Base-by-base conservation (phyloP, 2,113 vertebrate genomes). In the Trematocara zebra region DNA sequence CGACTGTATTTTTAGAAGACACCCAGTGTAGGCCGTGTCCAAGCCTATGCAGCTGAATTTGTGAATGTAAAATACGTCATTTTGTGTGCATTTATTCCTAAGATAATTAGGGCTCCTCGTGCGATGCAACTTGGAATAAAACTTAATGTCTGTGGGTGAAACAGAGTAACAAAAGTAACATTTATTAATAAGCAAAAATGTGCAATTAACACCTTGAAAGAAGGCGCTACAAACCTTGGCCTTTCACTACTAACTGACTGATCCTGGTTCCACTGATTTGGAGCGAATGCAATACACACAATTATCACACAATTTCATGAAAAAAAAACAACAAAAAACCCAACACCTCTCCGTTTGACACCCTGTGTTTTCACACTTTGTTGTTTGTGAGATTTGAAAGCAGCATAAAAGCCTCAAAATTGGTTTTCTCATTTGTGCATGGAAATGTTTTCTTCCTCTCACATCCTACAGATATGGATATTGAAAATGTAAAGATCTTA, bases 341-440 rank as follows among this genome's bases (percentile, higher is more conserved):
- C 85, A 87, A 92, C 94, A 94, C 94, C 86, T 93, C 88, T 88
- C 52, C 7, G 8, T 85, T 93, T 85, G 51, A 92, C 95, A 91
- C 94, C 88, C 87, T 89, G 93, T 42, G 78, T 84, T 93, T 94
- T 95, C 93, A 92, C 95, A 95, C 95, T 91, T 84, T 37, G 44
- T 31, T 80, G 67, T 54, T 53, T 74, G 76, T 81, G 82, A 84
- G 72, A 90, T 81, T 79, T 83, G 51, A 88, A 86, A 90, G 83
- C 69, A 90, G 37, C 84, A 85, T 53, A 88, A 87, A 92, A 59
- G 57, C 42, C 81, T 88, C 85, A 87, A 82, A 78, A 78, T 84
- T 87, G 67, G 6, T 35, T 83, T 67, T 85, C 15, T 81, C 42
- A 28, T 56, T 31, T 59, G 74, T 57, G 59, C 31, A 18, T 64